Conservation (phyloP, 1,140 invertebrate species). For the Heliconius eleuchia region DNA sequence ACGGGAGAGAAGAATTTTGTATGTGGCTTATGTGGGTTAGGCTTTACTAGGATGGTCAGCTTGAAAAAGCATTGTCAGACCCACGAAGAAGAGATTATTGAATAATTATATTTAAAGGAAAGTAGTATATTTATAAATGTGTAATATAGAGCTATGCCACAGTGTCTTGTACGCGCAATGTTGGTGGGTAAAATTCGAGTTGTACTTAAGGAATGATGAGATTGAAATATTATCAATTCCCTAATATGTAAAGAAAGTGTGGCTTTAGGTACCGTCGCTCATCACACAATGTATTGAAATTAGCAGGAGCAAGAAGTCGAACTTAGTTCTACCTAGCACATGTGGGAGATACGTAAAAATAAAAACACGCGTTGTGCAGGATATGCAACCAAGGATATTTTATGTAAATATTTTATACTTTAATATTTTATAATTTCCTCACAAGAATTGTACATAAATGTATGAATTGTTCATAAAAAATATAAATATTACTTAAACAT, state of each 20-base stretch:
- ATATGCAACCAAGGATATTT: no score
- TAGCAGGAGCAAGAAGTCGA: neutral
- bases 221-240: no score
- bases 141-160: no score
- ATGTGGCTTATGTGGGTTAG: slow-evolving; percentile 35
- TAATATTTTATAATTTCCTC: neutral
- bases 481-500: neutral
- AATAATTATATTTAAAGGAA: neutral
- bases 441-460: neutral
- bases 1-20: slow-evolving; percentile 43
- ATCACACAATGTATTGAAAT: neutral
- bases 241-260: neutral
- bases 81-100: slow-evolving; percentile 18
- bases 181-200: no score
- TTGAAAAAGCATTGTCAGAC: slow-evolving; percentile 34
- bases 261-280: neutral
- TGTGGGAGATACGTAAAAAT: no score
- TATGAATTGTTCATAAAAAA: neutral
- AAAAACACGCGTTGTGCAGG: neutral
- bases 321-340: neutral
- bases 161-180: no score
- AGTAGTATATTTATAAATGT: no score
- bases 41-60: slow-evolving; percentile 34
- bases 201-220: no score
- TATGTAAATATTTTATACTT: no score